Evolutionary conservation across 2,797 vertebrate genomes (phyloP).

Genomic region (Labeo calbasu): DNA sequence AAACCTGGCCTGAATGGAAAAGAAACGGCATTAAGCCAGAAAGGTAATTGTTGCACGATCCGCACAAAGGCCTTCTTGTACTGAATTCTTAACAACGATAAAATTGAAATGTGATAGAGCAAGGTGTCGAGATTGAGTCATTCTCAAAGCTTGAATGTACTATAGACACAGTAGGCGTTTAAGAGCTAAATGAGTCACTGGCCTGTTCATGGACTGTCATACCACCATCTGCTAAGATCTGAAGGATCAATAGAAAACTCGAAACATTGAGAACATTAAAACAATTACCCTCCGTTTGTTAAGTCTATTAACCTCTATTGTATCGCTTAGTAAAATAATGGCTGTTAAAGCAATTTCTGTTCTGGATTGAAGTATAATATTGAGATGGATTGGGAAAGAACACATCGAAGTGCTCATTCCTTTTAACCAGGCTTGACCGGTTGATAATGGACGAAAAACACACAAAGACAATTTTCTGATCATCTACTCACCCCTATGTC

Average conservation of each 20-base stretch:
- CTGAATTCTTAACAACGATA: slow-evolving; percentile 48
- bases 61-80: slow-evolving; percentile 38
- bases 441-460: background rate
- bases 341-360: background rate
- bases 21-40: slow-evolving; percentile 30
- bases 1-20: slow-evolving; percentile 38
- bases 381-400: background rate
- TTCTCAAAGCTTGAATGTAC: slow-evolving; percentile 49
- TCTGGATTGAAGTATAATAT: background rate
- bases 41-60: slow-evolving; percentile 51
- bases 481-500: too few relatives aligned
- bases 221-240: slow-evolving; percentile 58
- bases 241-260: slow-evolving; percentile 47
- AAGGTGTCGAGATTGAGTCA: slow-evolving; percentile 53
- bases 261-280: slow-evolving; percentile 3
- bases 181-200: slow-evolving; percentile 51
- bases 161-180: slow-evolving; percentile 46
- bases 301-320: background rate
- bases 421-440: background rate
- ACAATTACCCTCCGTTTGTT: background rate
- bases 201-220: slow-evolving; percentile 49
- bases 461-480: background rate
- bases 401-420: background rate
- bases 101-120: slow-evolving; percentile 54
- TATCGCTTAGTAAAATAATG: background rate